Conservation (phyloP, 2,113 vertebrate species). For the Geococcyx californianus region DNA sequence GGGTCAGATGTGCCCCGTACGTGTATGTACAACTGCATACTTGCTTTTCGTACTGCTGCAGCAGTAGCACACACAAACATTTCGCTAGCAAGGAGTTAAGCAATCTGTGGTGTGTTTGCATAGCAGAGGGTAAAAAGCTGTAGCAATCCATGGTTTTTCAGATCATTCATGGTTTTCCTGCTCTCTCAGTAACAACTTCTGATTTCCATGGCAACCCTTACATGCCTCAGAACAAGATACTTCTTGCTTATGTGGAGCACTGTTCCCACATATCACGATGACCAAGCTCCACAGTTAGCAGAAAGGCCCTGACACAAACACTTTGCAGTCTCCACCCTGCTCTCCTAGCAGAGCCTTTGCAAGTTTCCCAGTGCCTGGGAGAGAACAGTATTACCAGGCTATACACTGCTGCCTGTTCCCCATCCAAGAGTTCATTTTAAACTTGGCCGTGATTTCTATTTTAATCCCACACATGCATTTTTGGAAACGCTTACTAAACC, state of each 20-base stretch:
- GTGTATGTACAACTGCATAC: fast-evolving
- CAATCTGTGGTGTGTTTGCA: not conserved
- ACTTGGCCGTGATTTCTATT: conserved; percentile 44
- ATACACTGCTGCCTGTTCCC: not conserved
- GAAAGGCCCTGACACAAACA: not conserved
- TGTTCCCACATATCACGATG: not conserved
- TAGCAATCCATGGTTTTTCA: not conserved
- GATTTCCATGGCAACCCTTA: conserved; percentile 56
- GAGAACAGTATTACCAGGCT: not conserved
- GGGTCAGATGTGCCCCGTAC: fast-evolving
- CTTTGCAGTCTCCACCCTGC: not conserved
- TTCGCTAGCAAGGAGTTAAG: not conserved
- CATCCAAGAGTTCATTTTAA: conserved; percentile 47
- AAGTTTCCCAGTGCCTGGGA: not conserved
- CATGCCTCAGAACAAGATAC: not conserved
- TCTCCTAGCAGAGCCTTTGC: not conserved
- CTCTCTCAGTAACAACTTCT: not conserved
- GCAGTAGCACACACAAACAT: not conserved
- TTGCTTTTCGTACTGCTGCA: fast-evolving
- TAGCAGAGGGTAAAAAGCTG: not conserved
- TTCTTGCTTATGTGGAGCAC: not conserved
- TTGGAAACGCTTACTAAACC: conserved; percentile 64
- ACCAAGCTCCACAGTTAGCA: not conserved
- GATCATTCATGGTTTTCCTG: conserved; percentile 51
- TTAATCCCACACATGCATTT: conserved; percentile 49